A percentile compares a stretch with the other conserved stretches of the same genome.
Conservation (phyloP, 2,888 invertebrate genomes). For the Eulithis testata region DNA sequence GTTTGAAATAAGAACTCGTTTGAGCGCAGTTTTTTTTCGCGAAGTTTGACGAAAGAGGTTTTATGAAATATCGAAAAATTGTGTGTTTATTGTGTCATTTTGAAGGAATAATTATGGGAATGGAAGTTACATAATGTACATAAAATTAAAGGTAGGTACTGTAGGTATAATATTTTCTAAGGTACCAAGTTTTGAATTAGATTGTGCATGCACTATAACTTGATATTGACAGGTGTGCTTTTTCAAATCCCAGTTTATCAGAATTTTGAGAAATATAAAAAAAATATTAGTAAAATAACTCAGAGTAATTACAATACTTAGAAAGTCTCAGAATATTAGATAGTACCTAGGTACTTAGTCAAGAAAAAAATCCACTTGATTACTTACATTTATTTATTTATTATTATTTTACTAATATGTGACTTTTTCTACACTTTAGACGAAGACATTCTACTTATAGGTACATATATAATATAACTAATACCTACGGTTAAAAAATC, state of each 20-base stretch:
- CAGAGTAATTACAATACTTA: too few relatives aligned
- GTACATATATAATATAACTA: too few relatives aligned
- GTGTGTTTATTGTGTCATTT: not conserved
- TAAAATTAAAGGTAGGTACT: not conserved
- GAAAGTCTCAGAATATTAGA: too few relatives aligned
- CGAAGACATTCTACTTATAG: too few relatives aligned
- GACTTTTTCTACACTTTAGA: too few relatives aligned
- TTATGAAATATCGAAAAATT: not conserved
- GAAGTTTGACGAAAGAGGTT: conserved; percentile 27
- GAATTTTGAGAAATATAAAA: too few relatives aligned
- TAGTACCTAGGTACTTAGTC: too few relatives aligned
- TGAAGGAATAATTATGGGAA: not conserved
- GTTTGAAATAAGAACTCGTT: conserved; percentile 29
- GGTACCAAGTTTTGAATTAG: not conserved
- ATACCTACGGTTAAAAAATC: too few relatives aligned
- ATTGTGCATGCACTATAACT: not conserved
- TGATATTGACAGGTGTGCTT: not conserved
- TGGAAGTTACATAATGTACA: not conserved
- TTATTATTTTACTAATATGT: too few relatives aligned
- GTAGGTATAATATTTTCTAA: not conserved
- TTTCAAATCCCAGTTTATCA: not conserved
- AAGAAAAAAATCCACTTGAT: too few relatives aligned
- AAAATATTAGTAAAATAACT: too few relatives aligned
- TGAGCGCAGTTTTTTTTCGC: conserved; percentile 5
- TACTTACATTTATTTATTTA: too few relatives aligned